phyloP scores from a whole-genome alignment of 1,140 invertebrate species.

The Holcopasites calliopsidis region DNA sequence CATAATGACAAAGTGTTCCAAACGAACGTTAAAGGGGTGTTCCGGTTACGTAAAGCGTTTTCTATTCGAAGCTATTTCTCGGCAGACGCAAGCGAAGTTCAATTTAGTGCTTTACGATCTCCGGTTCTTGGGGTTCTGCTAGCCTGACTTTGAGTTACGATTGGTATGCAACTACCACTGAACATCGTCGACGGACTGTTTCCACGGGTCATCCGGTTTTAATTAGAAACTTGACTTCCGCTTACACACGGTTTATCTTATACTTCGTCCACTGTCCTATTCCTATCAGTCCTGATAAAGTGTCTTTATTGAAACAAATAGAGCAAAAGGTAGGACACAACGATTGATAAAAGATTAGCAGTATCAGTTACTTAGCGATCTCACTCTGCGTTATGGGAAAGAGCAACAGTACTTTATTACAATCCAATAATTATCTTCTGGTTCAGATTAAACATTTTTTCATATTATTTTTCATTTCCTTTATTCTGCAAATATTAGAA shows the following conservation, averaged over 20 bases:
- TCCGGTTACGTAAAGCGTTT: constrained; percentile 1
- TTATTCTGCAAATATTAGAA: too few relatives aligned
- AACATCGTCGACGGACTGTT: constrained; percentile 42
- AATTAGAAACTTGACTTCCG: constrained; percentile 62
- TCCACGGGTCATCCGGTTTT: constrained; percentile 65
- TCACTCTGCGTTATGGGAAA: too few relatives aligned
- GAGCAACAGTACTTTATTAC: too few relatives aligned
- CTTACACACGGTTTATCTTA: constrained; percentile 46
- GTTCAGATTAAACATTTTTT: too few relatives aligned
- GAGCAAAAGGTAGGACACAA: not conserved
- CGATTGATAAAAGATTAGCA: too few relatives aligned
- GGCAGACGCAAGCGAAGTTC: not conserved
- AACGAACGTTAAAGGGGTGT: not conserved
- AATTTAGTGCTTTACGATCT: constrained; percentile 30
- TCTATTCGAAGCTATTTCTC: not conserved
- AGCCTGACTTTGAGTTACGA: constrained; percentile 34
- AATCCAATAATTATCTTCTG: too few relatives aligned
- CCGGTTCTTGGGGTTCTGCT: constrained; percentile 22
- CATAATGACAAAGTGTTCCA: not conserved
- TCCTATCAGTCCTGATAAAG: constrained; percentile 21
- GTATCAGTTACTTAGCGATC: too few relatives aligned
- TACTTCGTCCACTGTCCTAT: constrained; percentile 24
- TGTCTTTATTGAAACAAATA: not conserved
- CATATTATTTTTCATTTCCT: too few relatives aligned
- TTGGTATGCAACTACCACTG: constrained; percentile 31